Base-by-base conservation (phyloP, 2,797 vertebrate genomes). In the Rousettus madagascariensis region DNA sequence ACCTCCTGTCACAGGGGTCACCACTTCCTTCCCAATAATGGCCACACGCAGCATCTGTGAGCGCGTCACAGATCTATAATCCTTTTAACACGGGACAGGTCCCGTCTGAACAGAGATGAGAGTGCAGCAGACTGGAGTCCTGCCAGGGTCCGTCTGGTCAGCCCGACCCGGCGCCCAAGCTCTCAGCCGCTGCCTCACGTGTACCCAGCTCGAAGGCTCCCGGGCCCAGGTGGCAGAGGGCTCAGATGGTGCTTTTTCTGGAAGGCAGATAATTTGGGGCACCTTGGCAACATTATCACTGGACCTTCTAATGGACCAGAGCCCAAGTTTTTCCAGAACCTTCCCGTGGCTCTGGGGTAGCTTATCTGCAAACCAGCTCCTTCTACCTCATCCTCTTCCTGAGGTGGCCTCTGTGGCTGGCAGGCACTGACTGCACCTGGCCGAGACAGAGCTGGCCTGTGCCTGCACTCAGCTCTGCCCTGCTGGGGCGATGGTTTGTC, bases 61-160 rank as follows among this genome's bases (percentile, higher is more conserved):
- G 36, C 1, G 2, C 0, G 0, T 22, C 24, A 4, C 5, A n/a
- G 16, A n/a, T 15, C 13, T 46, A 38, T 28, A 51, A 46, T 28
- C 20, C 51, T 36, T 33, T 63, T 11, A 36, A 49, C 12, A 3
- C 0, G 26, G 41, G 43, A 20, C 30, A 59, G 85, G 68, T 0
- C 49, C 69, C 74, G 69, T 57, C 65, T 20, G 46, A 59, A 17
- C 3, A 6, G 57, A 65, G 43, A 30, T 3, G n/a, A 41, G 66
- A 26, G 13, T 4, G 36, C 19, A 33, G 41, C 28, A 72, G 24
- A 16, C 6, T 1, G 28, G 53, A 77, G 71, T n/a, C 53, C 2
- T 38, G 61, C 84, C 36, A 24, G 24, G 11, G 65, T 46, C 24
- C 0, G 0, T 16, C 41, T 7, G 51, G 86, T 20, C 20, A 19